Conservation (phyloP, 1,140 invertebrate species). For the Trinorchestia longiramus region DNA sequence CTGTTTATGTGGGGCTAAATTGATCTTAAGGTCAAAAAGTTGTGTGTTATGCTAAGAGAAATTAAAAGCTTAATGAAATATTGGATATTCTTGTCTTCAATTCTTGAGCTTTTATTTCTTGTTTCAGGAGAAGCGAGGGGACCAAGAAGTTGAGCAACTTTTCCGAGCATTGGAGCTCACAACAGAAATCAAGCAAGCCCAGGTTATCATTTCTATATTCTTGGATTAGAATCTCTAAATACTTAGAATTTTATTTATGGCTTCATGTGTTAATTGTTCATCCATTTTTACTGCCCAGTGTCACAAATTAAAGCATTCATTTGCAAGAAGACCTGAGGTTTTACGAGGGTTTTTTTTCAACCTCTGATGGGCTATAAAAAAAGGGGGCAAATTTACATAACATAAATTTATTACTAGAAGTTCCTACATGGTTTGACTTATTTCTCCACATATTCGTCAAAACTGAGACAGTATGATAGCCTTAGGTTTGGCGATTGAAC, state of each 20-base stretch:
- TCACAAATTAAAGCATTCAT: neutral
- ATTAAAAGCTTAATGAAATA: neutral
- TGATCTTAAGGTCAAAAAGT: neutral
- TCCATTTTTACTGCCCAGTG: neutral
- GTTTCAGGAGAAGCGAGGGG: slow-evolving; percentile 63
- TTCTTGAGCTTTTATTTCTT: slow-evolving; percentile 15
- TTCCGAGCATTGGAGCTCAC: slow-evolving; percentile 62
- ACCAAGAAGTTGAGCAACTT: slow-evolving; percentile 62
- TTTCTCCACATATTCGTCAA: too few species aligned
- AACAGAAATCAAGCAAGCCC: slow-evolving; percentile 65
- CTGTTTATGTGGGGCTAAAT: neutral
- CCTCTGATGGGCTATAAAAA: too few species aligned
- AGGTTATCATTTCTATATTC: slow-evolving; percentile 29
- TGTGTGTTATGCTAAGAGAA: neutral
- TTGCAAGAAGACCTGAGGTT: neutral
- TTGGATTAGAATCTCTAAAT: neutral
- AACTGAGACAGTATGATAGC: too few species aligned
- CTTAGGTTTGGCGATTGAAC: too few species aligned
- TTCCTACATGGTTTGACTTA: too few species aligned
- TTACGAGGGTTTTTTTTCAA: too few species aligned
- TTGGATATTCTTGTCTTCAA: neutral
- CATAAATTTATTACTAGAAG: too few species aligned
- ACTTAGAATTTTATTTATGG: neutral
- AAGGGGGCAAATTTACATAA: too few species aligned
- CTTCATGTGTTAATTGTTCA: neutral